Evolutionary conservation across 1,140 invertebrate genomes (phyloP).

Genomic region (Camponotus pennsylvanicus): DNA sequence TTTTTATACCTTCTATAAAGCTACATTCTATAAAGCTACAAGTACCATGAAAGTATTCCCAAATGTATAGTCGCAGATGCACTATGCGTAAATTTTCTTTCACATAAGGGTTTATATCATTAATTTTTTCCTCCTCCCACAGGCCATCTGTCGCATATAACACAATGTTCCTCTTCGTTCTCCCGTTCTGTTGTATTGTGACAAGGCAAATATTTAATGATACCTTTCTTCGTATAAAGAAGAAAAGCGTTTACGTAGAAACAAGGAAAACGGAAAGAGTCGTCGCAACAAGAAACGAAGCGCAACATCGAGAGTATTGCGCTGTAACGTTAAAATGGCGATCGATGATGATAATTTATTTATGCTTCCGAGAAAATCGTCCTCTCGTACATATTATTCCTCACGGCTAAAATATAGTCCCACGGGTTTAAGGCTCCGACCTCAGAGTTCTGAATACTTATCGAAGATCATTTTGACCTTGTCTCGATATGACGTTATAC

Average conservation of each 20-base stretch:
- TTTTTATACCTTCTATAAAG: background rate
- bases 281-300: conserved; percentile 22
- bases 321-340: conserved; percentile 5
- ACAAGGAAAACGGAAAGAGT: conserved; percentile 14
- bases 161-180: conserved; percentile 7
- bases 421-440: background rate
- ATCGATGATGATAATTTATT: conserved; percentile 61
- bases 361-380: conserved; percentile 60
- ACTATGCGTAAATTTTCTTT: conserved; percentile 38
- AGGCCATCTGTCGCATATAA: background rate
- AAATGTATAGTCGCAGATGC: background rate
- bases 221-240: conserved; percentile 7
- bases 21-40: background rate
- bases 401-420: background rate
- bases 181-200: background rate
- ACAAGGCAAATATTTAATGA: conserved; percentile 52
- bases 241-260: background rate
- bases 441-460: conserved; percentile 1
- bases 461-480: conserved; percentile 10
- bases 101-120: conserved; percentile 35
- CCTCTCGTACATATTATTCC: background rate
- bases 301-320: background rate
- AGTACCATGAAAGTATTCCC: background rate
- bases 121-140: conserved; percentile 19
- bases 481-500: background rate